These are phyloP conservation scores for Plemyria rubiginata DNA, from an alignment of 2,888 invertebrate species.

Conservation along the genomic window DNA sequence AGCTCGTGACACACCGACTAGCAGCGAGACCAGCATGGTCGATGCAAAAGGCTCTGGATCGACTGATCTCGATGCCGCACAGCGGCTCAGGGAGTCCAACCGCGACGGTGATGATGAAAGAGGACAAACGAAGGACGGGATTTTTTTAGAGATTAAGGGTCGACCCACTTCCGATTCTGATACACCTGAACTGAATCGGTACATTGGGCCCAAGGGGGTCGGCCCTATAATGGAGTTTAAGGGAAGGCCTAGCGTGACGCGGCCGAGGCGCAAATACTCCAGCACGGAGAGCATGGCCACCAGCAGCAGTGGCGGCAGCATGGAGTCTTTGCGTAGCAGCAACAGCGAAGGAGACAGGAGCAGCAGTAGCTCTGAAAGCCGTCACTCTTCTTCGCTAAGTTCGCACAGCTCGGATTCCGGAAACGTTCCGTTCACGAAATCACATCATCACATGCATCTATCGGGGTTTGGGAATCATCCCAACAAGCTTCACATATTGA, in stretches of 20 bases:
- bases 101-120: slow-evolving; percentile 89
- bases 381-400: slow-evolving; percentile 92
- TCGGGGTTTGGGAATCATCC: slow-evolving; percentile 90
- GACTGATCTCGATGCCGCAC: slow-evolving; percentile 79
- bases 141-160: slow-evolving; percentile 90
- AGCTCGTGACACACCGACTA: slow-evolving; percentile 85
- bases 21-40: slow-evolving; percentile 87
- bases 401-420: slow-evolving; percentile 94
- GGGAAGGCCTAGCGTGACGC: slow-evolving; percentile 82
- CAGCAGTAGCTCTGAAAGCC: slow-evolving; percentile 93
- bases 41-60: slow-evolving; percentile 84
- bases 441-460: slow-evolving; percentile 86
- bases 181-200: slow-evolving; percentile 84
- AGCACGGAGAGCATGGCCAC: slow-evolving; percentile 95
- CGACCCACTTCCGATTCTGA: slow-evolving; percentile 86
- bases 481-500: slow-evolving; percentile 92
- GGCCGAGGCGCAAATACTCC: slow-evolving; percentile 87
- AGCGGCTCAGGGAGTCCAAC: slow-evolving; percentile 78
- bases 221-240: slow-evolving; percentile 87
- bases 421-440: slow-evolving; percentile 85
- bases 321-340: slow-evolving; percentile 94
- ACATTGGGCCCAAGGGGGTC: slow-evolving; percentile 83
- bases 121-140: slow-evolving; percentile 88
- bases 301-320: slow-evolving; percentile 94
- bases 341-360: slow-evolving; percentile 95